Evolutionary conservation across 2,888 invertebrate genomes (phyloP), one percentile per base, ranked within the genome.

Genomic region (Leptopterna dolabrata): DNA sequence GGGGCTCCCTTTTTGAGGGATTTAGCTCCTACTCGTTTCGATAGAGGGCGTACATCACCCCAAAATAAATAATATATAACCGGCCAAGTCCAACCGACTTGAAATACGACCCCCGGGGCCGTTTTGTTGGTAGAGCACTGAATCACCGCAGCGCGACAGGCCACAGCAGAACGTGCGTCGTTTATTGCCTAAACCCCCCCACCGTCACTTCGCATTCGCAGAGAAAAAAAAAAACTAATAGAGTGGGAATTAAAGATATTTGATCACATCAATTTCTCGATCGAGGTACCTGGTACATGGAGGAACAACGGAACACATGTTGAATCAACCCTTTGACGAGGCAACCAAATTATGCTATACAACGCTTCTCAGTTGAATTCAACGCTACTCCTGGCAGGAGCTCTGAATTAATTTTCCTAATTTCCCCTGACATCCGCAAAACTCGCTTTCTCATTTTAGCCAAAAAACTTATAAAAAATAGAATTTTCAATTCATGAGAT

Each of bases 1-100:
- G 4, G 45, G 73, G 9, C 16, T 13, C 55, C 16, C 36, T 83
- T 82, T 83, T 83, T 83, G 83, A 83, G 71, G 83, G 83, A 83
- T 83, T 83, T 70, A 70, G 51, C 76, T 76, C 51, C 76, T 47
- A 51, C 86, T 51, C 45, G 29, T 76, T 43, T 86, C 76, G 86
- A 86, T 76, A 76, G 47, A 73, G 86, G 55, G 71, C 36, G 43
- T 76, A 43, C 76, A 55, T 76, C 76, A 76, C 51, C 76, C 51
- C 43, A 76, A 86, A 86, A 86, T 86, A 86, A 86, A 86, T 86
- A 86, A 86, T 86, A 86, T 86, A 86, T 86, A 86, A 86, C 86
- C 78, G 86, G 86, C 76, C n/a, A 41, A 27, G 76, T 16, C 86
- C 47, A 41, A 43, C 55, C 47, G 55, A 47, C 36, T 86, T 86